Evolutionary conservation across 1,140 invertebrate species (phyloP).

Genomic region (Eulimnadia texana): DNA sequence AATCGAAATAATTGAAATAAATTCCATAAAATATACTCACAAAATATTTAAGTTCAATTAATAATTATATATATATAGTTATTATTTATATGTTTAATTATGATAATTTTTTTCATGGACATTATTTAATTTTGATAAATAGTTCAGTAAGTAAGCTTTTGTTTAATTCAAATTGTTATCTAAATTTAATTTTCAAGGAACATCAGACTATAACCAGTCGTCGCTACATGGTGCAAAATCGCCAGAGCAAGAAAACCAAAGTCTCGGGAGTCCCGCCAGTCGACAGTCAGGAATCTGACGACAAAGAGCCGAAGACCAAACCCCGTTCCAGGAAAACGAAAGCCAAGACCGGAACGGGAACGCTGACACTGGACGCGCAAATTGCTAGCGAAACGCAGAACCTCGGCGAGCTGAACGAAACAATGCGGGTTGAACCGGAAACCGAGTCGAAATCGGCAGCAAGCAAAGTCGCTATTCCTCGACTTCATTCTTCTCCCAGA

Average conservation of each 20-base stretch:
- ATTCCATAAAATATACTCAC: neutral
- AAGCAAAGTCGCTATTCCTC: conserved; percentile 20
- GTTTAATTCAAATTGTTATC: neutral
- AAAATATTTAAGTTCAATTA: neutral
- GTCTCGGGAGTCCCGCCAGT: neutral
- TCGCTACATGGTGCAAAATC: neutral
- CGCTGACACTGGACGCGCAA: too few relatives aligned
- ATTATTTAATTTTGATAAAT: too few relatives aligned
- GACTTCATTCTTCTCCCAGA: conserved; percentile 16
- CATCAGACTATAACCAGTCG: conserved; percentile 20
- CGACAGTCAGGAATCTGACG: neutral
- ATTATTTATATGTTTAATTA: neutral
- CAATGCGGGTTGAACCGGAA: neutral
- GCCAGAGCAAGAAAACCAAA: conserved; percentile 16
- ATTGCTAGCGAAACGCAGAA: neutral
- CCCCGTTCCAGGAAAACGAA: conserved; percentile 3
- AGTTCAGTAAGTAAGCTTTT: too few relatives aligned
- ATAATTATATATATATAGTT: neutral
- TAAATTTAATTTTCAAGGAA: conserved; percentile 17
- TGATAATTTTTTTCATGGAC: neutral
- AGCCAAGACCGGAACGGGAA: conserved; percentile 1
- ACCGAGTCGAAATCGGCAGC: neutral
- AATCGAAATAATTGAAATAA: neutral
- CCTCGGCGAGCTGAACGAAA: neutral
- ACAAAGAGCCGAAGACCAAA: neutral